These are phyloP conservation scores for Colossoma macropomum DNA, from an alignment of 2,113 vertebrate species.

Conservation along the genomic window DNA sequence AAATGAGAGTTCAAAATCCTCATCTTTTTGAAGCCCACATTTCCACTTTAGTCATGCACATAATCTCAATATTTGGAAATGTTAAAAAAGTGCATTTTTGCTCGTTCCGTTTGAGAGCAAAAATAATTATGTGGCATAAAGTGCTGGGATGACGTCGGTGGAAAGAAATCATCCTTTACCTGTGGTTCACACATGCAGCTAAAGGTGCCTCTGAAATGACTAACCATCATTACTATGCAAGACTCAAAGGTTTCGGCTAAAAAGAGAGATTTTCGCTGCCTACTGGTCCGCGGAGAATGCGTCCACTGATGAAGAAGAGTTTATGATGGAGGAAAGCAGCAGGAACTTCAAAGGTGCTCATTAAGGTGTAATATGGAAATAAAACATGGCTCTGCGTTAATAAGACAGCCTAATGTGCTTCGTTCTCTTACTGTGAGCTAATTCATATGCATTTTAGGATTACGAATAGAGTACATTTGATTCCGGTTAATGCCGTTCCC, in stretches of 20 bases:
- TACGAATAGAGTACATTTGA: background rate
- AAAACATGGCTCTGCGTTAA: slow-evolving; percentile 18
- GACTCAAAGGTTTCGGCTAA: background rate
- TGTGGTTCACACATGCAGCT: background rate
- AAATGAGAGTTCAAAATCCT: background rate
- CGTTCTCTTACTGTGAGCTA: background rate
- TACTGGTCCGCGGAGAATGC: slow-evolving; percentile 11
- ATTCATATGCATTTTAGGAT: slow-evolving; percentile 12
- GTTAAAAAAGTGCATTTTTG: background rate
- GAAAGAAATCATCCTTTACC: background rate
- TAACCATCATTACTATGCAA: slow-evolving; percentile 1
- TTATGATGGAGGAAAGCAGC: slow-evolving; percentile 31
- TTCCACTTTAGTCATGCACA: background rate
- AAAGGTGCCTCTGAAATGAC: background rate
- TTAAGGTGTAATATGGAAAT: slow-evolving; percentile 34
- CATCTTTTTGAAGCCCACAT: background rate
- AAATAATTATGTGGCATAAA: background rate
- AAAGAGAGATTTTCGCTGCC: background rate
- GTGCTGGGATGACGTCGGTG: background rate
- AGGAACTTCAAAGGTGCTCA: slow-evolving; percentile 19
- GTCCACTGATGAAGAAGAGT: slow-evolving; percentile 1
- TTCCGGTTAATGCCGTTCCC: slow-evolving; percentile 12
- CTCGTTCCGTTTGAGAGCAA: background rate
- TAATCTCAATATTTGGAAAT: background rate
- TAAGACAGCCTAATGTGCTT: background rate